A percentile compares a stretch with the other conserved stretches of the same genome.
phyloP scores from a whole-genome alignment of 1,140 invertebrate species.

The Habropoda laboriosa region DNA sequence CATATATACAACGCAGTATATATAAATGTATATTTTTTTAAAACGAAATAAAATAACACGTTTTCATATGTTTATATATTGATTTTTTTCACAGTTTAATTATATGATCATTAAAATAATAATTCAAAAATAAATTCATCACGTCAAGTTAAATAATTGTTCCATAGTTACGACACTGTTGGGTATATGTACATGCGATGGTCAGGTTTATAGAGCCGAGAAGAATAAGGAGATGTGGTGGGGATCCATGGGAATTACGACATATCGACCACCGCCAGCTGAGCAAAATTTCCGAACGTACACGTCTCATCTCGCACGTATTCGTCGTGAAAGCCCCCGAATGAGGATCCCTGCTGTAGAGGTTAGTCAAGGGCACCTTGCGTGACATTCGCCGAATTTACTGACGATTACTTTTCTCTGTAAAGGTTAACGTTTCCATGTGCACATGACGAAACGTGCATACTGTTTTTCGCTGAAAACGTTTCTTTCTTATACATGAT shows the following conservation, averaged over 20 bases:
- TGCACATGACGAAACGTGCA: neutral
- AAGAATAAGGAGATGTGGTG: slow-evolving; percentile 7
- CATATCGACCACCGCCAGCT: slow-evolving; percentile 59
- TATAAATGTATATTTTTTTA: neutral
- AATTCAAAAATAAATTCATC: neutral
- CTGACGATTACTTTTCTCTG: slow-evolving; percentile 50
- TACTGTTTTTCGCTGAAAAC: neutral
- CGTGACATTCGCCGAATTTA: slow-evolving; percentile 65
- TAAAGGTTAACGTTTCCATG: slow-evolving; percentile 50
- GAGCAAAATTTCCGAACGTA: slow-evolving; percentile 7
- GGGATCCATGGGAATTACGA: slow-evolving; percentile 52
- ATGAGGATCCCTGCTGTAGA: slow-evolving; percentile 65
- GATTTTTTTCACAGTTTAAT: neutral
- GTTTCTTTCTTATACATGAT: neutral
- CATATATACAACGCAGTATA: neutral
- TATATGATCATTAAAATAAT: too few species aligned
- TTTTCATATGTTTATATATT: neutral
- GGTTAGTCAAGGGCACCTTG: slow-evolving; percentile 75
- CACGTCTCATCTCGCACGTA: slow-evolving; percentile 6
- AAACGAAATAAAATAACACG: neutral
- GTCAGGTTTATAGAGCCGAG: neutral
- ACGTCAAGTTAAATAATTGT: neutral
- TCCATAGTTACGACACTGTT: neutral
- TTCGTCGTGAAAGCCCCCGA: neutral
- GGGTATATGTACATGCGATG: neutral